These are phyloP conservation scores for Ptyas mucosa DNA, from an alignment of 2,113 vertebrate genomes.

Conservation along the genomic window DNA sequence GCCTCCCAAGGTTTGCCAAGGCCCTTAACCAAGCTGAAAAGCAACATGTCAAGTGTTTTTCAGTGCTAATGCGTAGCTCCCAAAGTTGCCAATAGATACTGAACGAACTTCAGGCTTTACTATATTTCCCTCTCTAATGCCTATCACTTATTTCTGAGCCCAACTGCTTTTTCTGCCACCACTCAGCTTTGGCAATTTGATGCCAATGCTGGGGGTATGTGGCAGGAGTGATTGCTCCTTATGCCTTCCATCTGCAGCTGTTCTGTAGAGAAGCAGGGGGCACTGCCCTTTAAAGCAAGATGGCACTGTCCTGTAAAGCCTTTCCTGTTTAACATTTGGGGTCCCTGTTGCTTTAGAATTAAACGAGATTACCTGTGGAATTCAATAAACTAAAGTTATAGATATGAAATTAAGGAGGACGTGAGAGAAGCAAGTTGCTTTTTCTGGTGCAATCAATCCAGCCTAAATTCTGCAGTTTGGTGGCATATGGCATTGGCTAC, in stretches of 20 bases:
- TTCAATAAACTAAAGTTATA: constrained; percentile 7
- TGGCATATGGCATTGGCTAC: not conserved
- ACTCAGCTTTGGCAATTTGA: not conserved
- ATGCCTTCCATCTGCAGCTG: not conserved
- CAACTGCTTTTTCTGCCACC: not conserved
- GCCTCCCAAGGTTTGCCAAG: not conserved
- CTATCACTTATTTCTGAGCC: not conserved
- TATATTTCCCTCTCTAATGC: not conserved
- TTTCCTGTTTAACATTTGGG: not conserved
- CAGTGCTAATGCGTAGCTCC: not conserved
- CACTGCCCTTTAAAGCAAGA: not conserved
- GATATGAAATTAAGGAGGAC: not conserved
- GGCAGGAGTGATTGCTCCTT: not conserved
- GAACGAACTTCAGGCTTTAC: not conserved
- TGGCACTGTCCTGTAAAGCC: not conserved
- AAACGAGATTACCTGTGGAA: not conserved
- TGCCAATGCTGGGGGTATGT: not conserved
- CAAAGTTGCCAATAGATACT: not conserved
- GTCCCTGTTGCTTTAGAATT: constrained; percentile 4
- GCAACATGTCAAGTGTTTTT: not conserved
- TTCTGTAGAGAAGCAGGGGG: not conserved
- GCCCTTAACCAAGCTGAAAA: not conserved
- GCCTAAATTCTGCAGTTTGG: not conserved
- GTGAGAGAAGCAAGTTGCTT: not conserved
- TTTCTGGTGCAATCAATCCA: constrained; percentile 8